Percentiles rank a stretch among this genome's conserved stretches.
Conservation (phyloP, 2,888 invertebrate species). For the Diabrotica balteata region DNA sequence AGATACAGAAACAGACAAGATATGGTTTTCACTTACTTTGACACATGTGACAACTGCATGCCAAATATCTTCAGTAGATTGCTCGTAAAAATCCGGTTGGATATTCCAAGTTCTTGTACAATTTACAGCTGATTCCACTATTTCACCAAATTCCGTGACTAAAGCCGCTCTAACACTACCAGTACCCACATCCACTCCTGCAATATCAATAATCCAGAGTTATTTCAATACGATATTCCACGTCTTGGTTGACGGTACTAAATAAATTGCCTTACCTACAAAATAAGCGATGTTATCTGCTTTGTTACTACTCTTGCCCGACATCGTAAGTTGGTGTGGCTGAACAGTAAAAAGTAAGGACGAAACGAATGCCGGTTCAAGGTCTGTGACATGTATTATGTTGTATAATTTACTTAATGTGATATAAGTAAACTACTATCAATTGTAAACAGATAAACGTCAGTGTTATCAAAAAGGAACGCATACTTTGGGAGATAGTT, state of each 20-base stretch:
- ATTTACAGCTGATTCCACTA: conserved; percentile 69
- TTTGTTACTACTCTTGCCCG: conserved; percentile 11
- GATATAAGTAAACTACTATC: conserved; percentile 9
- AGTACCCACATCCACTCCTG: conserved; percentile 94
- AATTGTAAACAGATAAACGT: background rate
- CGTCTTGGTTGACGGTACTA: background rate
- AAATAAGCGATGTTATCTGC: conserved; percentile 16
- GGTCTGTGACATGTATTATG: conserved; percentile 17
- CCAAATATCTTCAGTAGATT: conserved; percentile 93
- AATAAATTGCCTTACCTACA: conserved; percentile 16
- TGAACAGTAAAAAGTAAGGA: too few relatives aligned
- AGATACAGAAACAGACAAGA: too few relatives aligned
- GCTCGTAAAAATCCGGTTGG: conserved; percentile 81
- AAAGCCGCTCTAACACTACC: conserved; percentile 88
- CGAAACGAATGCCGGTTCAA: conserved; percentile 13
- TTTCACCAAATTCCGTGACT: conserved; percentile 72
- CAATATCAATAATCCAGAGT: conserved; percentile 52
- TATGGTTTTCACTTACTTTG: conserved; percentile 65
- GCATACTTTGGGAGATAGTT: too few relatives aligned
- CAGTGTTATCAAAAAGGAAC: background rate
- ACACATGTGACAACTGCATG: conserved; percentile 74
- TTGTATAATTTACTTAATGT: conserved; percentile 4
- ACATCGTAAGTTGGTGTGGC: conserved; percentile 6
- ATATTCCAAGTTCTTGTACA: conserved; percentile 77
- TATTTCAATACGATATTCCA: background rate